These are phyloP conservation scores for Rutilus rutilus DNA, from an alignment of 2,113 vertebrate species.

Conservation along the genomic window DNA sequence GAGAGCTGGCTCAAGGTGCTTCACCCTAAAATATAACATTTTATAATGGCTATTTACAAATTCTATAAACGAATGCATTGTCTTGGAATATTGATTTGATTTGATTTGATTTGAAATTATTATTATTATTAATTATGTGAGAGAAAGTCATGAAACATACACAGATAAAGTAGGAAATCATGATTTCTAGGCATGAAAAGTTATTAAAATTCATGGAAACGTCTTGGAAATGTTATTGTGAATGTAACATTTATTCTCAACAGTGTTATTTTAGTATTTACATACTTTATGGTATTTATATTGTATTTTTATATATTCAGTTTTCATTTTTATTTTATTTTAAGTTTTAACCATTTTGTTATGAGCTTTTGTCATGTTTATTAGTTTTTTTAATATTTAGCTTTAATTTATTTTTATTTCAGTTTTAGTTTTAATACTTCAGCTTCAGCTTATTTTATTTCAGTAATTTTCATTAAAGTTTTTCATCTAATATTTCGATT, in stretches of 20 bases:
- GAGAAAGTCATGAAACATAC: neutral
- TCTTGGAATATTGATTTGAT: too few species aligned
- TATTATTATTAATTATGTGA: neutral
- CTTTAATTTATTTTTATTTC: neutral
- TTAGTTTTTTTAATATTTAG: neutral
- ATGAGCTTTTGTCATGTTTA: neutral
- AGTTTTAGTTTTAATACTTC: neutral
- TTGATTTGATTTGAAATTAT: neutral
- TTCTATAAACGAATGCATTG: neutral
- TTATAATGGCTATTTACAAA: neutral
- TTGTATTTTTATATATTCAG: neutral
- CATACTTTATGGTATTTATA: neutral
- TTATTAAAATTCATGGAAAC: too few species aligned
- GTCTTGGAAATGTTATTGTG: too few species aligned
- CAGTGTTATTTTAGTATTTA: neutral
- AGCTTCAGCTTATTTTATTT: neutral
- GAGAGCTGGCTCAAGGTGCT: conserved; percentile 95
- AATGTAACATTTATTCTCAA: neutral
- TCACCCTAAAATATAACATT: neutral
- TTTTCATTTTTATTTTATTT: neutral
- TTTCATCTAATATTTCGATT: neutral
- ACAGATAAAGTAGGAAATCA: neutral
- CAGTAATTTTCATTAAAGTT: neutral
- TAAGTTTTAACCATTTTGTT: neutral
- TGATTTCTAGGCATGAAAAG: too few species aligned